Evolutionary conservation across 2,113 vertebrate species (phyloP).

Genomic region (Reinhardtius hippoglossoides): DNA sequence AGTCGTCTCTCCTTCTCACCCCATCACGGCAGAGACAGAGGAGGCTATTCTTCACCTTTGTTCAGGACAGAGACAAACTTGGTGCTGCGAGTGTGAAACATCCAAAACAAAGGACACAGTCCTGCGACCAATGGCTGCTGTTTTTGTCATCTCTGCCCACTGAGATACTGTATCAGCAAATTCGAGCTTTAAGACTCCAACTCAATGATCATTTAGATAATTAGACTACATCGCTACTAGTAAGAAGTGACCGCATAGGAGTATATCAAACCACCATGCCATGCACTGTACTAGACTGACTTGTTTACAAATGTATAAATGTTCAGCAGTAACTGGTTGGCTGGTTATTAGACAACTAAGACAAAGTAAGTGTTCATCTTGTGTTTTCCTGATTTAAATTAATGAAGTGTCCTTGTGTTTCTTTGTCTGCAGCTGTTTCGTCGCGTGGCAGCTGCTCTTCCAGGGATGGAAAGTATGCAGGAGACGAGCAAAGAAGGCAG

Average conservation of each 20-base stretch:
- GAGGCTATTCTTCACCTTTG: slow-evolving; percentile 48
- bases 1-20: slow-evolving; percentile 19
- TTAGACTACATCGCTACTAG: too few species aligned
- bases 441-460: slow-evolving; percentile 90
- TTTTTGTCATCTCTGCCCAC: slow-evolving; percentile 5
- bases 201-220: not conserved
- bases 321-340: too few species aligned
- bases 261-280: too few species aligned
- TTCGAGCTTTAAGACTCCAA: not conserved
- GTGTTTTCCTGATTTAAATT: not conserved
- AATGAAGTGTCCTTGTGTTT: slow-evolving; percentile 4
- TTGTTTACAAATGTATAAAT: too few species aligned
- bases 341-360: too few species aligned
- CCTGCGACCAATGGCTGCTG: slow-evolving; percentile 8
- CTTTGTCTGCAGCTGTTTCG: slow-evolving; percentile 86
- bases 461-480: slow-evolving; percentile 92
- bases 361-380: not conserved
- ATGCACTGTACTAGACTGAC: too few species aligned
- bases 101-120: slow-evolving; percentile 25
- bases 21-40: slow-evolving; percentile 40
- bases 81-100: not conserved
- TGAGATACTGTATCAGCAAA: slow-evolving; percentile 9
- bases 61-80: not conserved
- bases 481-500: slow-evolving; percentile 94
- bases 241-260: too few species aligned